Evolutionary conservation across 2,888 invertebrate species (phyloP), one percentile per base, ranked within the genome.

Genomic region (Hylaea fasciaria): DNA sequence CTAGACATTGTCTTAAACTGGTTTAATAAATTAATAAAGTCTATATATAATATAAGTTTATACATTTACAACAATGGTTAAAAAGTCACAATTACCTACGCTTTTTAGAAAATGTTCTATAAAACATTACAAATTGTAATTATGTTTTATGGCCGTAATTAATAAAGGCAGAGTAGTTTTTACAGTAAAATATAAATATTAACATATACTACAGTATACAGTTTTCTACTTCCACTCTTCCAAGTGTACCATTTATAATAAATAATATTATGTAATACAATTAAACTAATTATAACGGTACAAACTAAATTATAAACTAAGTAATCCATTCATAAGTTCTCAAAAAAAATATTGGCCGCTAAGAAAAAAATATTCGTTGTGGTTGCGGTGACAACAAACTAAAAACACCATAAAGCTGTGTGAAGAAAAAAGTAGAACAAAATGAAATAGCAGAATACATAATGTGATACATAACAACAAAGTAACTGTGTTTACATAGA

Each of bases 21-120:
- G 41, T 63, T 61, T 63, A 67, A 67, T 67, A 67, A 67, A 67
- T 63, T 67, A 67, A 51, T 59, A 65, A 65, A 48, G 41, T 65
- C 63, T 63, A 66, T 29, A 11, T 49, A 56, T 53, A n/a, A n/a
- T 58, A 51, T 55, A 48, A 48, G 10, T 17, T 39, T 35, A 16
- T 47, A 49, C 49, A 40, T 39, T 51, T 37, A 44, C 43, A 47
- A 46, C 39, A 47, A 32, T 4, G 40, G 32, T 46, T 48, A 45
- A 50, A 50, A 46, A 43, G 41, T 60, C 47, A 60, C 47, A 46
- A 47, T 48, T 40, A 47, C 16, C 41, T 58, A 48, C 39, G 35
- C 16, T 12, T 46, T 48, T 47, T 54, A 50, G 28, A 49, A 53
- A 55, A 45, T 40, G 39, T 40, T 37, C 39, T 54, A 16, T 50